A percentile compares a stretch with the other conserved stretches of the same genome.
Conservation (phyloP, 1,140 invertebrate species). For the Penaeus indicus region DNA sequence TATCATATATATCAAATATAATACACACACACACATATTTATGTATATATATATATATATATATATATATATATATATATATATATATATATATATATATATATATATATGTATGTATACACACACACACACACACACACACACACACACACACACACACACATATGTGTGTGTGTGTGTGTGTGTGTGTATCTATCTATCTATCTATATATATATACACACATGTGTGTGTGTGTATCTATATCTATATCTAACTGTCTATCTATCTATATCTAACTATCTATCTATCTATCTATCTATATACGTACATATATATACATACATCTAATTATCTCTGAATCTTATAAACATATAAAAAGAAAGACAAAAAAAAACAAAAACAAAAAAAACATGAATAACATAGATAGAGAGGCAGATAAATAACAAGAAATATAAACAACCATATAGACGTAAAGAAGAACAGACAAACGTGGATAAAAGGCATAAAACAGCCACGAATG, state of each 20-base stretch:
- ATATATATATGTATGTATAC: conserved; percentile 50
- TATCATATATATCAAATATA: background rate
- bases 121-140: conserved; percentile 28
- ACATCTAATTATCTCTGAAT: too few relatives aligned
- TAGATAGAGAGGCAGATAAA: too few relatives aligned
- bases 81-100: conserved; percentile 55
- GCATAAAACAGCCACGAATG: too few relatives aligned
- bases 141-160: conserved; percentile 31
- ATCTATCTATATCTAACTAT: too few relatives aligned
- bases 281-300: too few relatives aligned
- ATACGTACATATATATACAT: too few relatives aligned
- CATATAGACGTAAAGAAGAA: too few relatives aligned
- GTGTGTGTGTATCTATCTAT: background rate
- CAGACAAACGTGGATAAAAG: too few relatives aligned
- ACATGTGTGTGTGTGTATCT: background rate
- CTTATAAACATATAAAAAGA: too few relatives aligned
- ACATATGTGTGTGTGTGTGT: conserved; percentile 17
- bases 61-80: conserved; percentile 38
- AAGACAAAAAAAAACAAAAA: too few relatives aligned
- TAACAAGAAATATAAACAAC: too few relatives aligned
- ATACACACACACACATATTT: background rate
- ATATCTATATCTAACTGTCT: background rate
- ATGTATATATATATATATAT: background rate
- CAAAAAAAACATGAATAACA: too few relatives aligned
- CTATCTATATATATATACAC: conserved; percentile 6